These are phyloP conservation scores for Procavia capensis DNA, from an alignment of 2,113 vertebrate genomes.

Conservation along the genomic window DNA sequence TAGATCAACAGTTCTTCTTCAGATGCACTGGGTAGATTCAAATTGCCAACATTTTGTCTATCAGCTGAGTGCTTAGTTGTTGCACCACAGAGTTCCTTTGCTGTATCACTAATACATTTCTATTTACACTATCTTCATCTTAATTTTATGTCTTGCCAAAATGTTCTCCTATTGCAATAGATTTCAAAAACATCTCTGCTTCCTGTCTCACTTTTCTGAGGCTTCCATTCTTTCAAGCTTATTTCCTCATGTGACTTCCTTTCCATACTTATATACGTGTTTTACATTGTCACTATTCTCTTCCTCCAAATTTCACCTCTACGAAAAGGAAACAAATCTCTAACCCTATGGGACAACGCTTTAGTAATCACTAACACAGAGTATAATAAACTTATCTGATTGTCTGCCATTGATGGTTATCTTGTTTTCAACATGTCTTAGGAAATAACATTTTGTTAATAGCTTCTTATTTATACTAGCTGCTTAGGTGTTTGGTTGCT, in stretches of 20 bases:
- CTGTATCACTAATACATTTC: neutral
- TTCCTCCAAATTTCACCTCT: neutral
- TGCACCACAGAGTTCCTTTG: too few relatives aligned
- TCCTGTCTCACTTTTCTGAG: neutral
- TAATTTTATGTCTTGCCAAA: neutral
- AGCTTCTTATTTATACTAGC: neutral
- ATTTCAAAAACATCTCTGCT: neutral
- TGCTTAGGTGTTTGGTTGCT: too few relatives aligned
- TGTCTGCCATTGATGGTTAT: neutral
- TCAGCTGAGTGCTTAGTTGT: too few relatives aligned
- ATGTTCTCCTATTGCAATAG: neutral
- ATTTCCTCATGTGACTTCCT: neutral
- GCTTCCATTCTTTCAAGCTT: neutral
- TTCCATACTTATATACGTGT: neutral
- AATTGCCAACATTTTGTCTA: too few relatives aligned
- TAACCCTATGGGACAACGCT: neutral
- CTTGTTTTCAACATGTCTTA: neutral
- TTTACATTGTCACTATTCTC: neutral
- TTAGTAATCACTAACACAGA: neutral
- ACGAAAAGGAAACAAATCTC: neutral
- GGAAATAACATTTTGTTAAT: neutral
- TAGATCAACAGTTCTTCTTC: too few relatives aligned
- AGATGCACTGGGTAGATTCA: too few relatives aligned
- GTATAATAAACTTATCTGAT: neutral
- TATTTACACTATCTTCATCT: neutral